Evolutionary conservation across 2,888 invertebrate species (phyloP), one percentile per base, ranked within the genome.

Genomic region (Hydroisotoma schaefferi): DNA sequence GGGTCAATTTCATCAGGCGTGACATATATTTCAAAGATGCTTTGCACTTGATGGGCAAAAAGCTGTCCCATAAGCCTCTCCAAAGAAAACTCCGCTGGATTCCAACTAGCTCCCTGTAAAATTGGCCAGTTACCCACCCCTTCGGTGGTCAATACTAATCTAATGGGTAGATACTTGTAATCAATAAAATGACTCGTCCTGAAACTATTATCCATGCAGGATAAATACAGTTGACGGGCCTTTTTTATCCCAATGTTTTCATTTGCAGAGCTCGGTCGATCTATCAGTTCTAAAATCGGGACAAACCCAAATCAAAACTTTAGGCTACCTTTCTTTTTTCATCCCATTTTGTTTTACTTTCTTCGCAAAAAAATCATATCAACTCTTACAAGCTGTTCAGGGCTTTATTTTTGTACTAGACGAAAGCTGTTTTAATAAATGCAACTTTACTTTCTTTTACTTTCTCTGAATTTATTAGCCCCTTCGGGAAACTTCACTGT

Each of bases 1-100:
- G 79, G 76, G 66, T 80, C 78, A 62, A 77, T 76, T 64, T 80
- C 79, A 72, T 80, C 79, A 26, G 40, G 75, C 0, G 74, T 74
- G 10, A 76, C 74, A 61, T 74, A 76, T 15, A 75, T 71, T 55
- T 76, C 75, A 56, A 76, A 74, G 43, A 77, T 74, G 5, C 75
- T 76, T 64, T 76, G 75, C n/a, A 76, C 76, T 69, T 77, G 75
- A 67, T 76, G 75, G 47, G 75, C 70, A 58, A 74, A 73, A 47
- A 77, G 69, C 61, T 74, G 74, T 27, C 74, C 75, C 48, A 76
- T 64, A 20, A 75, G 69, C 44, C 73, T 68, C 63, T 76, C 76
- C 48, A 76, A 61, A 44, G 71, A 65, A 57, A 72, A 74, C 49
- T 72, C 68, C 23, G 71, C 67, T 49, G 70, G 63, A 59, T 71